Evolutionary conservation across 1,140 invertebrate genomes (phyloP), one percentile per base, ranked within the genome.

Genomic region (Apis florea): DNA sequence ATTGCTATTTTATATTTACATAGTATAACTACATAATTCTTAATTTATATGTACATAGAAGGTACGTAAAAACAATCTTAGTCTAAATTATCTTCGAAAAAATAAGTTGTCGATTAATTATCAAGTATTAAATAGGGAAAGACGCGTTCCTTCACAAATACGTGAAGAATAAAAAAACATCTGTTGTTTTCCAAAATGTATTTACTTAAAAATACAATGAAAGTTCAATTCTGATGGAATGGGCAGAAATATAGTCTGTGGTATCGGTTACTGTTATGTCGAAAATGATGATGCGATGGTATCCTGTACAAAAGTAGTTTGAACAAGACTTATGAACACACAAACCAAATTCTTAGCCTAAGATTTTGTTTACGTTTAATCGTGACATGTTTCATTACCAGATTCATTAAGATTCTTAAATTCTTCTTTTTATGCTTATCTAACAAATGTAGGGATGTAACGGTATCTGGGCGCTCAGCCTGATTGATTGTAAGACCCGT

Each of bases 201-300:
- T 90, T 90, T 90, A 90, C 89, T 89, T 89, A 90, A 90, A 90
- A 90, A 90, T 90, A 90, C 90, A 90, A 90, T 90, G 88, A 90
- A 88, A 89, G 85, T 88, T 90, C 87, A 90, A 85, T 86, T 90
- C 85, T 89, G 90, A 90, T 90, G 90, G 90, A 90, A 90, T 90
- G 90, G 85, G 89, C 88, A 89, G 87, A 89, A 89, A 90, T 87
- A 83, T 90, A 85, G 81, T 90, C 78, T 89, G 88, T 86, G 81
- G 85, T 84, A 82, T 84, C 73, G 85, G 79, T 88, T 85, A 87
- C 73, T 85, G 73, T 87, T 84, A 86, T 67, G 83, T 87, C 83
- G 84, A 73, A 79, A 89, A 72, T 85, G 84, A 88, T 89, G 78
- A 90, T 84, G 85, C 85, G 79, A 88, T 89, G 86, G 83, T 90